Evolutionary conservation across 2,888 invertebrate genomes (phyloP).

Genomic region (Caenorhabditis auriculariae): DNA sequence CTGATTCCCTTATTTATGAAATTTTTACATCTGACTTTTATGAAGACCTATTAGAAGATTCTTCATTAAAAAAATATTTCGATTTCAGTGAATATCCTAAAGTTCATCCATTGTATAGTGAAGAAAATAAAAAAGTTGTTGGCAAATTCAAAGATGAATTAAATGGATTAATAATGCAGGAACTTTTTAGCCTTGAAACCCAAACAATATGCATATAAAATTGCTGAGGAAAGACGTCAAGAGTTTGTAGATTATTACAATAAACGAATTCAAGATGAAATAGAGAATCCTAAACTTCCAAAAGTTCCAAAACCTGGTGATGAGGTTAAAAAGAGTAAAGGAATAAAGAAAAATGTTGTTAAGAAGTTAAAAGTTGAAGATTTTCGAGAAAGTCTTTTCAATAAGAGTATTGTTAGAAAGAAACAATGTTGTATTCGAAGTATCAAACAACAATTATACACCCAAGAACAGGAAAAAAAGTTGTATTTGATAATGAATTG

Average conservation of each 20-base stretch:
- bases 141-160: conserved; percentile 61
- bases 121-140: conserved; percentile 55
- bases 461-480: conserved; percentile 19
- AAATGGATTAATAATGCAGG: conserved; percentile 42
- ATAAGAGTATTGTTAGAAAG: conserved; percentile 21
- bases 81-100: conserved; percentile 55
- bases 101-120: conserved; percentile 36
- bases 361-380: conserved; percentile 1
- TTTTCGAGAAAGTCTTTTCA: conserved; percentile 13
- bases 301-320: conserved; percentile 5
- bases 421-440: conserved; percentile 21
- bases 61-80: conserved; percentile 27
- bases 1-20: conserved; percentile 51
- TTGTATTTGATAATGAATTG: conserved; percentile 20
- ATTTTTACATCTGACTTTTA: conserved; percentile 63
- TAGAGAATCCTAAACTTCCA: conserved; percentile 10
- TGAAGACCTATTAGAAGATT: conserved; percentile 40
- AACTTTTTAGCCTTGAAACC: conserved; percentile 49
- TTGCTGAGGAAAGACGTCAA: conserved; percentile 9
- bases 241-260: conserved; percentile 8
- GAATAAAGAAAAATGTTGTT: conserved; percentile 11
- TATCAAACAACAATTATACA: conserved; percentile 20
- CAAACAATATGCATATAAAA: conserved; percentile 38
- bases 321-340: conserved; percentile 12
- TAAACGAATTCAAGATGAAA: conserved; percentile 7